These are phyloP conservation scores for Akabosia matsudoensis DNA, from an alignment of 1,140 invertebrate species.

Conservation along the genomic window DNA sequence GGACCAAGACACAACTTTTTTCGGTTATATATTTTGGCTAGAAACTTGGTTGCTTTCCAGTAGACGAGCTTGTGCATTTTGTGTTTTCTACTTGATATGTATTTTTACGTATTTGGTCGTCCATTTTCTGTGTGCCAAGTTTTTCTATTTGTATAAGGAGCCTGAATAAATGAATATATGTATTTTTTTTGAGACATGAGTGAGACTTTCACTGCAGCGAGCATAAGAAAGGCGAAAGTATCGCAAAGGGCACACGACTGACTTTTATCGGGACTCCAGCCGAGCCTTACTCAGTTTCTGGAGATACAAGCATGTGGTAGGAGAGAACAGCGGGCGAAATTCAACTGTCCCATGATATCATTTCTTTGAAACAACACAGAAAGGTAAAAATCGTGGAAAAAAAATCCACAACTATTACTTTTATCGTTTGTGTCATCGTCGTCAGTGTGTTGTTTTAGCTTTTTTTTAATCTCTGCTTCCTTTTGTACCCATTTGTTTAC, in stretches of 20 bases:
- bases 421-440: neutral
- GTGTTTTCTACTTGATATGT: too few species aligned
- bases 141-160: too few species aligned
- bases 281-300: slow-evolving; percentile 8
- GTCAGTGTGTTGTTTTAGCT: neutral
- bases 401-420: neutral
- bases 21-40: too few species aligned
- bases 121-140: too few species aligned
- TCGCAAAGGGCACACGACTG: neutral
- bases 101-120: too few species aligned
- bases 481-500: neutral
- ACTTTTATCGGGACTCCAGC: neutral
- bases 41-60: too few species aligned
- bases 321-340: neutral
- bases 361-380: neutral
- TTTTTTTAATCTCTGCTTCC: neutral
- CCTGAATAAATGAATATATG: neutral
- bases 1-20: too few species aligned
- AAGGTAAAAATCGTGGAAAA: neutral
- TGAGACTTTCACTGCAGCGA: neutral
- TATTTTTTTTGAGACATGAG: too few species aligned
- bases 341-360: neutral
- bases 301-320: too few species aligned
- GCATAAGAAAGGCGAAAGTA: neutral
- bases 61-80: too few species aligned